A percentile compares a stretch with the other conserved stretches of the same genome.
phyloP scores from a whole-genome alignment of 2,888 invertebrate genomes.

The Athrips mouffetella region DNA sequence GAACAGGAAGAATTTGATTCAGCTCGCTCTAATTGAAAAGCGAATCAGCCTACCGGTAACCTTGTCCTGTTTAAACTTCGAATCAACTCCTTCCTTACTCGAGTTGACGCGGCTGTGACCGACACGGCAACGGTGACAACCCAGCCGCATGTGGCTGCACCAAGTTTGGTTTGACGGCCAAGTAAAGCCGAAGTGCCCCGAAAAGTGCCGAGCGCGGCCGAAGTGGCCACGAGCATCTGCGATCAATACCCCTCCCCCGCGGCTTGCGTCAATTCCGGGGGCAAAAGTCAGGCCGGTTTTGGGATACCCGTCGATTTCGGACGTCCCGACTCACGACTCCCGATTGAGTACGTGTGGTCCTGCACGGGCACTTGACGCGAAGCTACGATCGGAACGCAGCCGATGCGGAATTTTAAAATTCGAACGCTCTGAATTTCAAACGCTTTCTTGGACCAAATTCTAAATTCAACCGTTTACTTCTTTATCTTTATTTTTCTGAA shows the following conservation, averaged over 20 bases:
- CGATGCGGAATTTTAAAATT: conserved; percentile 45
- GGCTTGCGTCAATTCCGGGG: conserved; percentile 66
- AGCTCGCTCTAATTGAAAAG: conserved; percentile 32
- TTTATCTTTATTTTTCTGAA: background rate
- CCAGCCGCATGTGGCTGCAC: conserved; percentile 43
- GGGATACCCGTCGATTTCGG: conserved; percentile 68
- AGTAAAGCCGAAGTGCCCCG: conserved; percentile 65
- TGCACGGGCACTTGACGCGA: conserved; percentile 20
- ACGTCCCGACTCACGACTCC: conserved; percentile 41
- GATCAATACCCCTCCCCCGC: conserved; percentile 70
- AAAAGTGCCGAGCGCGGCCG: conserved; percentile 55
- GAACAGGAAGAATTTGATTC: background rate
- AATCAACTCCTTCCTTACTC: conserved; percentile 59
- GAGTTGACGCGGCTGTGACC: conserved; percentile 54
- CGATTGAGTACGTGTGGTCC: conserved; percentile 46
- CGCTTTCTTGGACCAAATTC: background rate
- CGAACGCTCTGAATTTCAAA: conserved; percentile 18
- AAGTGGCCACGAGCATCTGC: conserved; percentile 60
- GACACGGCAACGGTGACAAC: conserved; percentile 61
- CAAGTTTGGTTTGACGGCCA: conserved; percentile 47
- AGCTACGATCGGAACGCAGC: conserved; percentile 40
- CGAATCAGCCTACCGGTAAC: conserved; percentile 51
- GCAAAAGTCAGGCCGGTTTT: conserved; percentile 71
- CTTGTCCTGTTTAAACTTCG: conserved; percentile 74
- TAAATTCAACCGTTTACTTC: background rate